Conservation (phyloP, 1,140 invertebrate species). For the Penaeus vannamei region DNA sequence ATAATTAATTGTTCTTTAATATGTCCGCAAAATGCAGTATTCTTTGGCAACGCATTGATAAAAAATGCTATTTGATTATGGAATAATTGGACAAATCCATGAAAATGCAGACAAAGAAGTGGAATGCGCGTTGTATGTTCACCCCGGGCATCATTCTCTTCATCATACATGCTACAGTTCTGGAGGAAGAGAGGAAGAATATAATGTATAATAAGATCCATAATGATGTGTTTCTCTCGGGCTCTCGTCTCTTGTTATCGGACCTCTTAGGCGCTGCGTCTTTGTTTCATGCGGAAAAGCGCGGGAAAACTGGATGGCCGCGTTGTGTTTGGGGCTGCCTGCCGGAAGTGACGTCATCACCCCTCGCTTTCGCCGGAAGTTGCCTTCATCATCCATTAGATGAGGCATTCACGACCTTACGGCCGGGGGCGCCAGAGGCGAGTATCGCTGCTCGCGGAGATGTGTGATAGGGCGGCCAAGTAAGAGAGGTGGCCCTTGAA, state of each 20-base stretch:
- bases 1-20: no score
- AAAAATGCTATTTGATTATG: no score
- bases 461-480: constrained; percentile 40
- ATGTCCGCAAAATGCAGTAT: no score
- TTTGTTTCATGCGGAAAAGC: constrained; percentile 61
- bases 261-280: constrained; percentile 31
- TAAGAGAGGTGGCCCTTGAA: constrained; percentile 44
- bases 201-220: neutral
- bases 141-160: no score
- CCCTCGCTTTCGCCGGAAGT: constrained; percentile 58
- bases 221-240: constrained; percentile 4
- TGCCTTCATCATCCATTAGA: constrained; percentile 42
- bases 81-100: no score
- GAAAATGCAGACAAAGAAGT: no score
- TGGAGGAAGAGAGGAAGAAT: constrained; percentile 22
- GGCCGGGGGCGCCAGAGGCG: neutral
- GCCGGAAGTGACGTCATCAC: constrained; percentile 59
- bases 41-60: no score
- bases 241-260: constrained; percentile 5
- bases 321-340: constrained; percentile 53
- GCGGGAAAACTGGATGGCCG: constrained; percentile 61
- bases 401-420: constrained; percentile 37
- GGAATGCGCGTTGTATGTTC: no score
- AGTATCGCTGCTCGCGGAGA: neutral
- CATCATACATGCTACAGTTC: neutral